Base-by-base conservation (phyloP, 2,888 invertebrate genomes). In the Petrolisthes cinctipes region DNA sequence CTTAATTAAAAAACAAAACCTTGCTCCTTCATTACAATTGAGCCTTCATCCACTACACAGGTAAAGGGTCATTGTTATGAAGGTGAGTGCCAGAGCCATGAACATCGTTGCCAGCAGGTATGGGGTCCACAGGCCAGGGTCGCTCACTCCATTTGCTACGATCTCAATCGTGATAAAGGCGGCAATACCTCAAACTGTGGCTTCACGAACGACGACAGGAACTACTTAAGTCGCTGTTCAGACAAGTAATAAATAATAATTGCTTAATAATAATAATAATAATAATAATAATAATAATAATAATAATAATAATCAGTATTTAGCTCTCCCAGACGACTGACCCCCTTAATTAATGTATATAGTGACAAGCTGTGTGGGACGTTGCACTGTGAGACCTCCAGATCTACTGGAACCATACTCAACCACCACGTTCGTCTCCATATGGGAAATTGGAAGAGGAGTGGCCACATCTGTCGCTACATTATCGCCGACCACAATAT, bases 91-190 rank as follows among this genome's bases (percentile, higher is more conserved):
- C 95, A 97, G 37, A 97, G 97, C 0, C 96, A 97, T 92, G 95
- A 96, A 54, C 97, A 97, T 93, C 99, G 99, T 92, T 99, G 99
- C 92, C 95, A 96, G 86, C 94, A 97, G 81, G 94, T 99, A 83
- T 99, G 99, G 99, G 99, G 99, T 4, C 95, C 96, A 51, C 96
- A 97, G 0, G 98, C 97, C 0, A 95, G 95, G 91, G 96, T 95
- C 82, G 97, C 97, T 0, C 95, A 95, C 91, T 94, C 94, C 11
- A 95, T 96, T 89, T 98, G 98, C 92, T 98, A 97, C 92, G 94
- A 37, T 37, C 37, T 37, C 37, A 37, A 37, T 2, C 37, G 2
- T 37, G 2, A 37, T 37, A 0, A 37, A 37, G 37, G 37, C 37
- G 37, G 2, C 37, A 37, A 37, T 2, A 37, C 37, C 37, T 37